Evolutionary conservation across 2,113 vertebrate species (phyloP).

Genomic region (Megaleporinus macrocephalus): DNA sequence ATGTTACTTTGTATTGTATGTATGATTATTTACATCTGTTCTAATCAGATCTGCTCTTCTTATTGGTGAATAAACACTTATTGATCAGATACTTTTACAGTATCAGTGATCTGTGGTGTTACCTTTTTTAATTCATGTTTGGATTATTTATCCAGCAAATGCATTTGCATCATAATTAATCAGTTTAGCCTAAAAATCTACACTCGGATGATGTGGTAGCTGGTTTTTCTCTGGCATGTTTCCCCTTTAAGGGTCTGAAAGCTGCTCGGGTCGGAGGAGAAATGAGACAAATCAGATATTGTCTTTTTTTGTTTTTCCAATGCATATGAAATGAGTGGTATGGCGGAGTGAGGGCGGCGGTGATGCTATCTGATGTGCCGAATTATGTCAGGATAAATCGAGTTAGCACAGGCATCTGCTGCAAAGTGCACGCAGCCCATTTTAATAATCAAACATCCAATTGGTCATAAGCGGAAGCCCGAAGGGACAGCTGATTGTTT

Average conservation of each 20-base stretch:
- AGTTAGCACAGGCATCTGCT: slow-evolving; percentile 35
- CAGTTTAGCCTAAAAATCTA: too few species aligned
- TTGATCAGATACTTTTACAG: too few species aligned
- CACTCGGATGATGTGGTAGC: too few species aligned
- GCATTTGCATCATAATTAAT: too few species aligned
- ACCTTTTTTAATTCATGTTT: too few species aligned
- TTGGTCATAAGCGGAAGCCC: slow-evolving; percentile 38
- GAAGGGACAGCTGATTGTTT: slow-evolving; percentile 39
- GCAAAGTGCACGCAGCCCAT: slow-evolving; percentile 39
- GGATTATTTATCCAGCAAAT: too few species aligned
- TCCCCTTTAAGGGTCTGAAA: neutral
- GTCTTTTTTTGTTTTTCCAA: slow-evolving; percentile 28
- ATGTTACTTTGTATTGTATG: too few species aligned
- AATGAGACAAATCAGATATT: slow-evolving; percentile 43
- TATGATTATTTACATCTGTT: too few species aligned
- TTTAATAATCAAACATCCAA: slow-evolving; percentile 51
- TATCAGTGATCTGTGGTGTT: too few species aligned
- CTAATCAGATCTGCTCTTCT: too few species aligned
- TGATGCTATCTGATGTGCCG: slow-evolving; percentile 41
- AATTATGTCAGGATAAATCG: slow-evolving; percentile 49
- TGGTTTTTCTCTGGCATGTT: neutral
- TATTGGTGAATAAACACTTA: too few species aligned
- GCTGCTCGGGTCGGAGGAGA: slow-evolving; percentile 6
- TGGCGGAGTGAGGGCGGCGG: slow-evolving; percentile 22
- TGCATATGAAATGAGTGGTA: slow-evolving; percentile 48